These are phyloP conservation scores for Drosophila sturtevanti DNA, from an alignment of 1,140 invertebrate species.

Conservation along the genomic window DNA sequence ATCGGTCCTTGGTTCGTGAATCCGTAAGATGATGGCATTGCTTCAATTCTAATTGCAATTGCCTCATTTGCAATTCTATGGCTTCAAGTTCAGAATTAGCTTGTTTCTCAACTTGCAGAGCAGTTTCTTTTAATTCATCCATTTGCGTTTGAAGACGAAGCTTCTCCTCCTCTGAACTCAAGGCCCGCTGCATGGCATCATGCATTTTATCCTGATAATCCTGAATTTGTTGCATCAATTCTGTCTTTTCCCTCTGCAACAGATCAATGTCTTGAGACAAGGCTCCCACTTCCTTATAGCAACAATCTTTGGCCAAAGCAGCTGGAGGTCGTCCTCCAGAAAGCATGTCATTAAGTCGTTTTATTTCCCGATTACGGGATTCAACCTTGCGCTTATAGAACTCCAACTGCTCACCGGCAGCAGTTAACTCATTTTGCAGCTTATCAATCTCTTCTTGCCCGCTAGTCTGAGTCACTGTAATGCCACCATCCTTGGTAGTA, in stretches of 20 bases:
- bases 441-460: conserved; percentile 61
- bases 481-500: conserved; percentile 51
- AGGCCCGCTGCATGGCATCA: conserved; percentile 86
- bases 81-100: conserved; percentile 76
- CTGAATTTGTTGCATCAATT: conserved; percentile 84
- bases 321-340: conserved; percentile 84
- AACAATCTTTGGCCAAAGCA: conserved; percentile 85
- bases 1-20: conserved; percentile 18
- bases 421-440: conserved; percentile 59
- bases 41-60: conserved; percentile 47
- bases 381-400: conserved; percentile 74
- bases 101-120: conserved; percentile 86
- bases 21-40: conserved; percentile 10
- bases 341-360: conserved; percentile 84
- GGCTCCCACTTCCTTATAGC: conserved; percentile 83
- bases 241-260: conserved; percentile 84
- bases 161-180: conserved; percentile 86
- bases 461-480: conserved; percentile 43
- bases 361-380: conserved; percentile 85
- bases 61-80: conserved; percentile 58
- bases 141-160: conserved; percentile 85
- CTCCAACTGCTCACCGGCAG: conserved; percentile 59
- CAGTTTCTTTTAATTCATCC: conserved; percentile 86
- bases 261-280: conserved; percentile 83
- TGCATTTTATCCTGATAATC: conserved; percentile 86